A percentile compares a stretch with the other conserved stretches of the same genome.
These are phyloP conservation scores for Chelidonichthys spinosus DNA, from an alignment of 2,797 vertebrate species.

Conservation along the genomic window DNA sequence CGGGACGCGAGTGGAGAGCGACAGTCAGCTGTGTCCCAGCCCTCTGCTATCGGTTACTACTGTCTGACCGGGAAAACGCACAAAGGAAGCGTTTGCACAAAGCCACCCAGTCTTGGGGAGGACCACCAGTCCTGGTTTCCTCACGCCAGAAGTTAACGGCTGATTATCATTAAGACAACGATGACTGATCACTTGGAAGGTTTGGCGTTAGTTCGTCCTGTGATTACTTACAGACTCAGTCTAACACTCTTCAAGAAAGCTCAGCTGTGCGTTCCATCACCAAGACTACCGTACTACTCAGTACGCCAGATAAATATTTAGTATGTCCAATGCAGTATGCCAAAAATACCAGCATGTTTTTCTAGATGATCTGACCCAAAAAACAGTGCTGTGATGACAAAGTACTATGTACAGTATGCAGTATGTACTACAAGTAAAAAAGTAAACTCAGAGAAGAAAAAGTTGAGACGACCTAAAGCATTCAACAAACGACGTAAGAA, in stretches of 20 bases:
- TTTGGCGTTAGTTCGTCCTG: background rate
- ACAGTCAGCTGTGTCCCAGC: constrained; percentile 72
- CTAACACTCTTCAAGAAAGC: background rate
- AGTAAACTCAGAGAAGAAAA: too few relatives aligned
- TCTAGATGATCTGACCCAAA: background rate
- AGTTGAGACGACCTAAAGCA: background rate
- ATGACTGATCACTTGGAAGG: background rate
- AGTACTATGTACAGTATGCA: too few relatives aligned
- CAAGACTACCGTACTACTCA: background rate
- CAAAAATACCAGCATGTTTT: too few relatives aligned
- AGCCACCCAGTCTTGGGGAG: background rate
- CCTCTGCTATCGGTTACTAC: constrained; percentile 81
- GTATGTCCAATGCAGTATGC: background rate
- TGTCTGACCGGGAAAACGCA: constrained; percentile 50
- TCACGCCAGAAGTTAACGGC: background rate
- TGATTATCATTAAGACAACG: background rate
- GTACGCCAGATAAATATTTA: background rate
- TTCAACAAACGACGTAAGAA: background rate
- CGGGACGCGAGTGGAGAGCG: constrained; percentile 69
- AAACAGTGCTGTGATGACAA: too few relatives aligned
- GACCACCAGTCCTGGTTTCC: background rate
- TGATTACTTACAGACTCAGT: background rate
- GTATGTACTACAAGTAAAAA: too few relatives aligned
- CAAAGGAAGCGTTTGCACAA: background rate
- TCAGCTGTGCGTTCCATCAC: background rate